Evolutionary conservation across 2,888 invertebrate species (phyloP).

Genomic region (Phortica okadai): DNA sequence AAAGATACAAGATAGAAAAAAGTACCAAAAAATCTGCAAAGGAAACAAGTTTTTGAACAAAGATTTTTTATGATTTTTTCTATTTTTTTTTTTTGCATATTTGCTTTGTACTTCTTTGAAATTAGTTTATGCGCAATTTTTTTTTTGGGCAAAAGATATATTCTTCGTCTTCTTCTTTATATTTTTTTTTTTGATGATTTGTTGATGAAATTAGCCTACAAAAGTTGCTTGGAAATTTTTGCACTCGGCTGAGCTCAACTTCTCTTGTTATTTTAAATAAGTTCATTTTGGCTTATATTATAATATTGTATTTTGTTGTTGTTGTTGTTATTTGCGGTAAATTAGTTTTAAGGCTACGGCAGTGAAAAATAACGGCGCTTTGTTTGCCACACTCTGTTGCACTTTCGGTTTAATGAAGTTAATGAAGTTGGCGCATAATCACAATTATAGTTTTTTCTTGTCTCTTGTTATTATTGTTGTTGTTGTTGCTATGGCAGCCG

Average conservation of each 20-base stretch:
- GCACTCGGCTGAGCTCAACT: neutral
- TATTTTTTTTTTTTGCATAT: neutral
- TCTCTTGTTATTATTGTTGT: neutral
- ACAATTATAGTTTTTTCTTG: neutral
- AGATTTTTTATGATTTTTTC: constrained; percentile 14
- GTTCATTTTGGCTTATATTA: neutral
- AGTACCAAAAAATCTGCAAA: constrained; percentile 2
- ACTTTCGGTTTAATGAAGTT: neutral
- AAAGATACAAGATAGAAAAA: neutral
- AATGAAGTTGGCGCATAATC: neutral
- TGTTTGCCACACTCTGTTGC: neutral
- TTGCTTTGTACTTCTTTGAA: constrained; percentile 4
- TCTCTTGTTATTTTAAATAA: neutral
- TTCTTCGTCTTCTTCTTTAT: neutral
- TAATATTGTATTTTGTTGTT: neutral
- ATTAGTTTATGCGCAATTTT: constrained; percentile 26
- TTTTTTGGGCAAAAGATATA: constrained; percentile 8
- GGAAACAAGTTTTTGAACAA: constrained; percentile 22
- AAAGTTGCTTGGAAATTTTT: constrained; percentile 11
- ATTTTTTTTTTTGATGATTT: neutral
- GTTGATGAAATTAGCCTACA: constrained; percentile 24
- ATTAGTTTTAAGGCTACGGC: too few relatives aligned
- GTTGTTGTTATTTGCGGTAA: too few relatives aligned
- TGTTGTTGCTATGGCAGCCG: neutral
- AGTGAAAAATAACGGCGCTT: too few relatives aligned